phyloP scores from a whole-genome alignment of 2,888 invertebrate species.

The Venusia cambrica region DNA sequence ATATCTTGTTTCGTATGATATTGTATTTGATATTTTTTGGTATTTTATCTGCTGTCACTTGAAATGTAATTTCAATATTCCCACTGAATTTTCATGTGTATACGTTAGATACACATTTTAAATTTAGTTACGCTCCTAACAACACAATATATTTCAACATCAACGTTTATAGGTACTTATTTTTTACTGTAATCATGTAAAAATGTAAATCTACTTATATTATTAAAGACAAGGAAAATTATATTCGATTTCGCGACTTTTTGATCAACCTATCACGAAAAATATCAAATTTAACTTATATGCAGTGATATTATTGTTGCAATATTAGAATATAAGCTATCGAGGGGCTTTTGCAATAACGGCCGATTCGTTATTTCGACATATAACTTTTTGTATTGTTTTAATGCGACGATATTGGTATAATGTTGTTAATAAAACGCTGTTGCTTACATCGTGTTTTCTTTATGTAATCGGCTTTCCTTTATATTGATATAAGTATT shows the following conservation, averaged over 20 bases:
- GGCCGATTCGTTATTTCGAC: constrained; percentile 36
- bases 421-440: constrained; percentile 73
- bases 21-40: constrained; percentile 18
- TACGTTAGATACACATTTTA: constrained; percentile 51
- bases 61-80: constrained; percentile 27
- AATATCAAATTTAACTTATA: constrained; percentile 30
- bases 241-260: constrained; percentile 31
- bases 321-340: constrained; percentile 72
- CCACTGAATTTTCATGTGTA: constrained; percentile 56
- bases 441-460: constrained; percentile 62
- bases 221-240: constrained; percentile 15
- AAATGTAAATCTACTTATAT: constrained; percentile 58
- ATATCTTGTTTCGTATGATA: constrained; percentile 6
- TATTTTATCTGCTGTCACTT: constrained; percentile 1
- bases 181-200: constrained; percentile 54
- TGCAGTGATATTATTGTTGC: constrained; percentile 78
- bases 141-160: constrained; percentile 12
- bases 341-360: constrained; percentile 45
- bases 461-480: constrained; percentile 26
- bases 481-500: constrained; percentile 1
- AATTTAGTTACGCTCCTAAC: constrained; percentile 39
- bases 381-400: constrained; percentile 36
- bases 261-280: constrained; percentile 26
- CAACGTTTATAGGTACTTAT: constrained; percentile 43
- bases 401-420: constrained; percentile 46